phyloP scores from a whole-genome alignment of 2,888 invertebrate genomes.

The Sturmia bella region DNA sequence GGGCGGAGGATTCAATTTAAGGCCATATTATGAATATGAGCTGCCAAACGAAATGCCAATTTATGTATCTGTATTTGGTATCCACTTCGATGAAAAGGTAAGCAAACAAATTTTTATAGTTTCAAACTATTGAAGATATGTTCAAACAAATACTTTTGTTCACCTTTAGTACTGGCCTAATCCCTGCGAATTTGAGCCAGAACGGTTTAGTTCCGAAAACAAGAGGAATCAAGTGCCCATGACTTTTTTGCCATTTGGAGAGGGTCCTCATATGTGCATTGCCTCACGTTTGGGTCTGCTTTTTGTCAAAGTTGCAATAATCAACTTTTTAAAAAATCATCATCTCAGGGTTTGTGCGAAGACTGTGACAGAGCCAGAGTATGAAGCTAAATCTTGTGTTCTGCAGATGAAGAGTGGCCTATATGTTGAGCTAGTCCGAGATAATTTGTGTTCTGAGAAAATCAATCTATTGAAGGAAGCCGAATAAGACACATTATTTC shows the following conservation, averaged over 20 bases:
- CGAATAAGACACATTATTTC: too few relatives aligned
- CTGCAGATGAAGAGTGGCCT: conserved; percentile 74
- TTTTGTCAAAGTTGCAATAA: conserved; percentile 74
- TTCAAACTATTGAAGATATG: neutral
- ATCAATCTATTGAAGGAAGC: neutral
- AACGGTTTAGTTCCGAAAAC: conserved; percentile 74
- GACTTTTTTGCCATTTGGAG: conserved; percentile 76
- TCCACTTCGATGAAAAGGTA: conserved; percentile 80
- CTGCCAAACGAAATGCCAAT: conserved; percentile 78
- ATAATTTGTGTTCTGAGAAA: conserved; percentile 71
- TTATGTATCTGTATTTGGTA: conserved; percentile 76
- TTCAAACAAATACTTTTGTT: conserved; percentile 17
- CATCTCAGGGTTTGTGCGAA: conserved; percentile 72
- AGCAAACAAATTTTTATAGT: neutral
- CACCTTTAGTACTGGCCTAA: conserved; percentile 73
- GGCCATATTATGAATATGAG: conserved; percentile 76
- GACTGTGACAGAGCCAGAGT: conserved; percentile 70
- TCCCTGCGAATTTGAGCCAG: conserved; percentile 71
- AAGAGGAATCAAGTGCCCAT: conserved; percentile 8
- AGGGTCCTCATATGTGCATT: conserved; percentile 77
- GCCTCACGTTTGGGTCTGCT: conserved; percentile 49
- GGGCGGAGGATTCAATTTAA: conserved; percentile 73
- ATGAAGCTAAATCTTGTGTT: conserved; percentile 75
- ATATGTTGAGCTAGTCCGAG: conserved; percentile 75
- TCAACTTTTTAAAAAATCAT: conserved; percentile 77